Evolutionary conservation across 2,113 vertebrate genomes (phyloP).

Genomic region (Eonycteris spelaea): DNA sequence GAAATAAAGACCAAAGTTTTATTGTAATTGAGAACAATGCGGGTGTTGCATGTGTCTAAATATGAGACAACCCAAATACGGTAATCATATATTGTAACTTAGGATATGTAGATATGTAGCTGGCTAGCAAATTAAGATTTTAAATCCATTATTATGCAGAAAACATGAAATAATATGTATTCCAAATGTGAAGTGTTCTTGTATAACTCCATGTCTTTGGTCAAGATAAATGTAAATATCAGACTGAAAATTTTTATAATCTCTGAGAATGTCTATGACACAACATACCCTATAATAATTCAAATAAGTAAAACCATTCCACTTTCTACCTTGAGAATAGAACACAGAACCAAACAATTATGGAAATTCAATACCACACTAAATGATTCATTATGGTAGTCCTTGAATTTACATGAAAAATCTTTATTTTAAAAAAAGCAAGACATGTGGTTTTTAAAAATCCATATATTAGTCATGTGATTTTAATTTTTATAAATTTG

Average conservation of each 20-base stretch:
- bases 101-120: neutral
- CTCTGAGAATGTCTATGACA: slow-evolving; percentile 7
- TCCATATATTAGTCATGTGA: neutral
- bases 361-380: neutral
- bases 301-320: slow-evolving; percentile 40
- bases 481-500: slow-evolving; percentile 45
- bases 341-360: slow-evolving; percentile 43
- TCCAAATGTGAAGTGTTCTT: neutral
- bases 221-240: neutral
- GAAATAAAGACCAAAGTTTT: neutral
- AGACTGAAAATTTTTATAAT: neutral
- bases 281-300: neutral
- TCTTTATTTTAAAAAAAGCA: slow-evolving; percentile 23
- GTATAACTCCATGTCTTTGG: neutral
- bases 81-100: neutral
- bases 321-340: slow-evolving; percentile 20
- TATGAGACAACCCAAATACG: neutral
- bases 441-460: neutral
- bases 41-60: neutral
- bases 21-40: neutral
- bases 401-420: slow-evolving; percentile 17
- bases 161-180: neutral
- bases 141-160: neutral
- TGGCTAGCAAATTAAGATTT: neutral
- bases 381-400: slow-evolving; percentile 46